phyloP scores from a whole-genome alignment of 2,797 vertebrate genomes.

The Pempheris klunzingeri region DNA sequence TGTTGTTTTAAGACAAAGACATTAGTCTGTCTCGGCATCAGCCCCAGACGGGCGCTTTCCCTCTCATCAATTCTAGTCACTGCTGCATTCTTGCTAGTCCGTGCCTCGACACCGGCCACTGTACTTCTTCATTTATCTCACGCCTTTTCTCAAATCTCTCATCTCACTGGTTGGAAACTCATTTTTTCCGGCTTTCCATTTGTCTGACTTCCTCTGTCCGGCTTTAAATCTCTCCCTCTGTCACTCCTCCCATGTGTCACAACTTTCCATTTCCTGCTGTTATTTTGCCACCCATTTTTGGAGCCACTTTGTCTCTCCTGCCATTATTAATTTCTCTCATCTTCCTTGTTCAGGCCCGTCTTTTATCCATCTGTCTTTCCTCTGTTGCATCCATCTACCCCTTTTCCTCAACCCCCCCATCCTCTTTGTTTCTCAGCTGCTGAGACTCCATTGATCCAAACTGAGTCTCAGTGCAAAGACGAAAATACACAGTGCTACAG shows the following conservation, averaged over 20 bases:
- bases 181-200: constrained; percentile 48
- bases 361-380: constrained; percentile 21
- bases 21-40: background rate
- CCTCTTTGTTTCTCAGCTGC: constrained; percentile 36
- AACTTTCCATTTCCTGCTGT: constrained; percentile 39
- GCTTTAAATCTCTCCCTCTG: constrained; percentile 52
- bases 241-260: constrained; percentile 50
- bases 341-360: constrained; percentile 31
- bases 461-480: constrained; percentile 57
- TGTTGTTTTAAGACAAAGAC: constrained; percentile 43
- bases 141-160: constrained; percentile 49
- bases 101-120: constrained; percentile 38
- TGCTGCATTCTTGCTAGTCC: constrained; percentile 4
- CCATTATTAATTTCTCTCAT: constrained; percentile 54
- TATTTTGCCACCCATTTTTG: constrained; percentile 40
- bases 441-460: constrained; percentile 64
- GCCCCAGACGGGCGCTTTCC: constrained; percentile 5
- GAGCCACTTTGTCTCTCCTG: constrained; percentile 20
- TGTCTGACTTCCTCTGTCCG: constrained; percentile 44
- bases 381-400: constrained; percentile 20
- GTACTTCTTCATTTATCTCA: constrained; percentile 68
- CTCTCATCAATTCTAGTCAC: constrained; percentile 49
- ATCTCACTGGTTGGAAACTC: constrained; percentile 37
- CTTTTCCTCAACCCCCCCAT: constrained; percentile 12
- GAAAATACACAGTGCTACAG: constrained; percentile 60